A percentile compares a stretch with the other conserved stretches of the same genome.
phyloP scores from a whole-genome alignment of 2,797 vertebrate species.

The Antennarius maculatus region DNA sequence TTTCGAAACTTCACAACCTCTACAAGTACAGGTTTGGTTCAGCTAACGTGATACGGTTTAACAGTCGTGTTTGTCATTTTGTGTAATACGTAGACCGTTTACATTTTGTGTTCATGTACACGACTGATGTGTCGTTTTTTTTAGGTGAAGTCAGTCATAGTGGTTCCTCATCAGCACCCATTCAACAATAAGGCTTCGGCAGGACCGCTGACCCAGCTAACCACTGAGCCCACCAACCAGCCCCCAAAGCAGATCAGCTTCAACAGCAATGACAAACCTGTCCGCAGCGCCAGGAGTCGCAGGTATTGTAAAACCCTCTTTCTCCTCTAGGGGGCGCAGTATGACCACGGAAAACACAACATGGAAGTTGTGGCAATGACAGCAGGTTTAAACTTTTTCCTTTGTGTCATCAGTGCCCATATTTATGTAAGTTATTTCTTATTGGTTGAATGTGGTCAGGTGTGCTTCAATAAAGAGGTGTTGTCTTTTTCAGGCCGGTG shows the following conservation, averaged over 20 bases:
- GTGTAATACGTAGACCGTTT: not conserved
- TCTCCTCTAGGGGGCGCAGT: conserved; percentile 42
- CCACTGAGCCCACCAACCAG: not conserved
- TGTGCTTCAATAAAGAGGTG: not conserved
- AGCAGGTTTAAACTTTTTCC: not conserved
- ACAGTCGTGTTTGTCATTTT: not conserved
- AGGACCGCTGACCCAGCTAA: not conserved
- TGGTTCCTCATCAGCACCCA: not conserved
- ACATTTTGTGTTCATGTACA: not conserved
- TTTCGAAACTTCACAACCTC: conserved; percentile 47
- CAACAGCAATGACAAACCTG: not conserved
- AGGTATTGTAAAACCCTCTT: conserved; percentile 26
- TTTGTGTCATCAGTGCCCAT: not conserved
- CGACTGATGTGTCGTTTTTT: conserved; percentile 9
- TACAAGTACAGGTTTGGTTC: conserved; percentile 56
- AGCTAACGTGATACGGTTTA: not conserved
- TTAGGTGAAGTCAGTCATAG: conserved; percentile 69
- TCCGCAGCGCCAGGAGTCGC: not conserved
- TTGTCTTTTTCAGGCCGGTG: conserved; percentile 43
- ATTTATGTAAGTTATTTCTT: not conserved
- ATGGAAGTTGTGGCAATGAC: not conserved
- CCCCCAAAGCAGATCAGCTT: not conserved
- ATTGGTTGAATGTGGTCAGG: not conserved
- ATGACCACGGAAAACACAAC: conserved; percentile 3
- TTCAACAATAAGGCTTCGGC: not conserved